Evolutionary conservation across 2,113 vertebrate species (phyloP).

Genomic region (Myanophis thanlyinensis): DNA sequence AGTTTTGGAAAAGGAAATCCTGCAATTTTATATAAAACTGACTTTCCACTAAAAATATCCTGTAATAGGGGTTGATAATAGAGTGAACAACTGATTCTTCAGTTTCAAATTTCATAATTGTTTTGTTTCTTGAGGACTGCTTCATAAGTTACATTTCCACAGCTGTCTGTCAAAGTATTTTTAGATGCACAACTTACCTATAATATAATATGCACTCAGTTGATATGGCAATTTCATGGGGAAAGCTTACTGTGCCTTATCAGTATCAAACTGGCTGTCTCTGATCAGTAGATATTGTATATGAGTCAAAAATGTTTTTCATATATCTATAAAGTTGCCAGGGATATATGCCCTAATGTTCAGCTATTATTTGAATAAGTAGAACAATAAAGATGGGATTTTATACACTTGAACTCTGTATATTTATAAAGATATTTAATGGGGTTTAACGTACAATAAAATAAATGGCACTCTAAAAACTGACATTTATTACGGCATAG

Average conservation of each 20-base stretch:
- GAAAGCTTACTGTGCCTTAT: not conserved
- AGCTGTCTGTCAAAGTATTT: not conserved
- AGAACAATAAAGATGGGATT: not conserved
- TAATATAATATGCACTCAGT: not conserved
- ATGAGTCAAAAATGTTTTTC: not conserved
- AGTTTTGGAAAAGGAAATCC: not conserved
- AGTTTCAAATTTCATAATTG: not conserved
- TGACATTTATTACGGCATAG: not conserved
- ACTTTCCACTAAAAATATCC: not conserved
- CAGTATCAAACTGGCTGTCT: not conserved
- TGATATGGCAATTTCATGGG: not conserved
- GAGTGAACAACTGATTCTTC: not conserved
- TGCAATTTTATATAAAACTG: not conserved
- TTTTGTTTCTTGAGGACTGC: not conserved
- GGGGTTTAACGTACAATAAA: not conserved
- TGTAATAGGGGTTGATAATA: not conserved
- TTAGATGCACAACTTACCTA: too few relatives aligned
- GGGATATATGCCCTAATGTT: not conserved
- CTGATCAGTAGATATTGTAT: not conserved
- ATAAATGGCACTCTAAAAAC: not conserved
- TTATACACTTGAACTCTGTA: not conserved
- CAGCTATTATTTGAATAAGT: not conserved
- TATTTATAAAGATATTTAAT: not conserved
- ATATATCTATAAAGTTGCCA: not conserved
- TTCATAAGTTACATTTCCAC: not conserved